Percentiles rank a stretch among this genome's conserved stretches.
These are phyloP conservation scores for Phylloscopus trochilus DNA, from an alignment of 2,113 vertebrate genomes.

Conservation along the genomic window DNA sequence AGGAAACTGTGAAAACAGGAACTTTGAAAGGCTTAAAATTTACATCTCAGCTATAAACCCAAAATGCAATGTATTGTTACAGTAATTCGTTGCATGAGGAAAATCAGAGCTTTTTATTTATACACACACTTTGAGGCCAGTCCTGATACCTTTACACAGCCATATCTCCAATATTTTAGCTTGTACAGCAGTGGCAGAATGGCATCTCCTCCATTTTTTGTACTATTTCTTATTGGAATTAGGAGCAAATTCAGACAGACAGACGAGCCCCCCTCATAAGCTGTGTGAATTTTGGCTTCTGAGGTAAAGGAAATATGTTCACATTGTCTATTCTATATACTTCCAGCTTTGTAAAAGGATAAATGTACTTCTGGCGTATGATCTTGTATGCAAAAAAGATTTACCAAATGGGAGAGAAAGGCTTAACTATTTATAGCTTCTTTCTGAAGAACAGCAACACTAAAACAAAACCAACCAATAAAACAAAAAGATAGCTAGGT, in stretches of 20 bases:
- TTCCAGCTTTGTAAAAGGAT: background rate
- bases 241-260: background rate
- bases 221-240: background rate
- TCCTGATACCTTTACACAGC: background rate
- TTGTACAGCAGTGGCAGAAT: background rate
- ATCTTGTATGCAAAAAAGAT: background rate
- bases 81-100: background rate
- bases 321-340: background rate
- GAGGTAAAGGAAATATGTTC: background rate
- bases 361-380: background rate
- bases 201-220: background rate
- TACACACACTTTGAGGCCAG: background rate
- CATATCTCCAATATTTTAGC: background rate
- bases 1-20: background rate
- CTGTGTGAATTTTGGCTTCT: background rate
- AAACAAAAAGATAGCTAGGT: background rate
- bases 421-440: background rate
- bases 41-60: background rate
- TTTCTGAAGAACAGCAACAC: background rate
- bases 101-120: background rate
- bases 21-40: background rate
- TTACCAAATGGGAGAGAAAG: background rate
- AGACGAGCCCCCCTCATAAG: fast-evolving
- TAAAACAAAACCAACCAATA: background rate
- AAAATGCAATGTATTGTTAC: background rate